Base-by-base conservation (phyloP, 2,888 invertebrate genomes). In the Metalampra italica region DNA sequence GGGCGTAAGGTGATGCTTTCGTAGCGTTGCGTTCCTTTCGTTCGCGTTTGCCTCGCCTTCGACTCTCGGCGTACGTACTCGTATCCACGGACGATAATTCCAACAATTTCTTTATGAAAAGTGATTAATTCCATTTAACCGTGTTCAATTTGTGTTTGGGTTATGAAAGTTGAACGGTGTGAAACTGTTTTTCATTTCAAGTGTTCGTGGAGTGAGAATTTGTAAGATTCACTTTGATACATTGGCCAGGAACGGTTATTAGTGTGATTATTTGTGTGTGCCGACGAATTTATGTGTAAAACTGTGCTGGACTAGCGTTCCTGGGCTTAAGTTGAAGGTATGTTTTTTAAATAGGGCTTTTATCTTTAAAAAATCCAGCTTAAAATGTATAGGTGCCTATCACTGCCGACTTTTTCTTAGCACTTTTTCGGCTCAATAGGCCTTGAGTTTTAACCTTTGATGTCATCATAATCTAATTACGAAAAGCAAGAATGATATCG, bases 41-140 rank as follows among this genome's bases (percentile, higher is more conserved):
- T 71, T 58, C 57, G 55, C 57, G 55, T 58, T 45, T 68, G 84
- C 83, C 81, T 84, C 72, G 82, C 72, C 75, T 74, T 75, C 79
- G 81, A 79, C 75, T 83, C 82, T 82, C 82, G 82, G 85, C 79
- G 82, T 74, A 78, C 84, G 87, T 87, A 83, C 84, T 86, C 79
- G 80, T 66, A 81, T 74, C 79, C 80, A 78, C 84, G 76, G 78
- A 82, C 83, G 80, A 77, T 82, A 67, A 34, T 36, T 76, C 64
- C 59, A 71, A 67, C 60, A 68, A 73, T 74, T 73, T 76, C 54
- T 79, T 71, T 72, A 78, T 82, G 79, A 83, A 76, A 73, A 76
- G 72, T 71, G 75, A 76, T 72, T 76, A n/a, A 74, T 71, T 72
- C 73, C 60, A 74, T 66, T 72, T 62, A 62, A 64, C 56, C 55